phyloP scores from a whole-genome alignment of 53 echinoderm and acorn worm genomes.

The Stichopus horrens region DNA sequence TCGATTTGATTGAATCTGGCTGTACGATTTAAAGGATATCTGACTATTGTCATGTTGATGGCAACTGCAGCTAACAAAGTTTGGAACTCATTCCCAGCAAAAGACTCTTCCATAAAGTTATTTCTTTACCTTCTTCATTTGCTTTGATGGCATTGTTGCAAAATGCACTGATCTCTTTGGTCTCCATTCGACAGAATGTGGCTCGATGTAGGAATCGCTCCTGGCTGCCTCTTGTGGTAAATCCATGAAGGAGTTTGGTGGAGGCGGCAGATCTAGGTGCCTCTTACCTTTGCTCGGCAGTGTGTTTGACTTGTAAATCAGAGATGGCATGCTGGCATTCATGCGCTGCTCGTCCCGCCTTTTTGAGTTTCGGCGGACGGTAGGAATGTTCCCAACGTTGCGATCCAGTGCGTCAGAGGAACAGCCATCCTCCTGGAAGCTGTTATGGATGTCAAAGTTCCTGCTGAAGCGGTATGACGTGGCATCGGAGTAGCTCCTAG shows the following conservation, averaged over 20 bases:
- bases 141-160: conserved; percentile 22
- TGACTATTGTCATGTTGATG: no score
- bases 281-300: conserved; percentile 24
- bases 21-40: no score
- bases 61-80: no score
- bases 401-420: neutral
- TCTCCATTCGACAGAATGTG: neutral
- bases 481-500: conserved; percentile 75
- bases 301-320: conserved; percentile 24
- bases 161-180: conserved; percentile 25
- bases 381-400: neutral
- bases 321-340: conserved; percentile 33
- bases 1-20: no score
- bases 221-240: neutral
- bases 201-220: neutral
- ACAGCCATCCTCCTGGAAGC: neutral
- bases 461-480: conserved; percentile 62
- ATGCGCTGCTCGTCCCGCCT: neutral
- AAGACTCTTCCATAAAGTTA: neutral
- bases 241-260: conserved; percentile 29
- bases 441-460: conserved; percentile 50
- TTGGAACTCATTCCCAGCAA: no score
- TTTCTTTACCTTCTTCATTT: conserved; percentile 42
- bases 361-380: neutral
- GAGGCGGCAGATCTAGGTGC: conserved; percentile 9